These are phyloP conservation scores for fruit fly (Drosophila melanogaster) DNA, from an alignment of 1,140 invertebrate genomes.

Conservation along the genomic window Release_6_plus_ISO1_MT NT_037436.4:1332001-1332500, in stretches of 20 bases:
- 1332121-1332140: conserved; percentile 32
- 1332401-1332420: conserved; percentile 67
- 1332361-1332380: conserved; percentile 42
- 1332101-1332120: conserved; percentile 29
- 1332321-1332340: neutral
- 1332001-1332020: conserved; percentile 30
- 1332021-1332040: conserved; percentile 43
- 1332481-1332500: conserved; percentile 64
- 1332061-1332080: conserved; percentile 51
- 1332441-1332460: conserved; percentile 19
- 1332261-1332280: neutral
- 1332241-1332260: conserved; percentile 6
- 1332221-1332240: conserved; percentile 25
- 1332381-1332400: conserved; percentile 59
- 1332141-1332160: conserved; percentile 57
- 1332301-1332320: neutral
- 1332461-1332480: conserved; percentile 29
- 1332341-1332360: conserved; percentile 5
- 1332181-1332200: conserved; percentile 55
- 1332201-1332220: conserved; percentile 43
- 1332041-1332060: conserved; percentile 61
- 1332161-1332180: conserved; percentile 67
- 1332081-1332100: conserved; percentile 12
- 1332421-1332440: conserved; percentile 27
- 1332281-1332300: too few relatives aligned